A percentile compares a stretch with the other conserved stretches of the same genome.
Conservation (phyloP, 2,113 vertebrate genomes). For the Eclectus roratus region DNA sequence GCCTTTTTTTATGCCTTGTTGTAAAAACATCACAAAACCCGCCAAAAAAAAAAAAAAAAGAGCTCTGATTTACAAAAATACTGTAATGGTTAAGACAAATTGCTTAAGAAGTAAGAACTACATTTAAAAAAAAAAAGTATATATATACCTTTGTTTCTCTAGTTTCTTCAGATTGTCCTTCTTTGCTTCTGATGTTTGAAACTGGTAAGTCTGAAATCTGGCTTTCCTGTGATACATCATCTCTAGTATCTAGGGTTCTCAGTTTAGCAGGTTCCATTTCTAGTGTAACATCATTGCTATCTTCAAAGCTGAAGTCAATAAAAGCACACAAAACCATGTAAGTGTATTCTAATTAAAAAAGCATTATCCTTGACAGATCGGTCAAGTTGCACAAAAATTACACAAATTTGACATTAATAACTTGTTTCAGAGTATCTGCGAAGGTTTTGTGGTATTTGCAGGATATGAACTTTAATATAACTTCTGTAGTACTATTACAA, state of each 20-base stretch:
- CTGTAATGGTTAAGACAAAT: background rate
- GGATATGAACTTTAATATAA: background rate
- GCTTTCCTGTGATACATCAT: background rate
- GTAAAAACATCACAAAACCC: background rate
- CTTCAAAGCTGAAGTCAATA: slow-evolving; percentile 45
- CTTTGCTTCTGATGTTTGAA: background rate
- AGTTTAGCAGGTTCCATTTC: background rate
- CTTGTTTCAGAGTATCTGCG: background rate
- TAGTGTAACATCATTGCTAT: background rate
- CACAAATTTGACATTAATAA: background rate
- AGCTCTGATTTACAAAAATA: background rate
- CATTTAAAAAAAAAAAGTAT: background rate
- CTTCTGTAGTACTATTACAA: background rate
- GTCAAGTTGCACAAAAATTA: background rate
- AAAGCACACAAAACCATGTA: background rate
- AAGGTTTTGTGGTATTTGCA: background rate
- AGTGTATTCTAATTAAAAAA: background rate
- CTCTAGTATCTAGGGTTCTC: background rate
- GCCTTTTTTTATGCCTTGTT: no score
- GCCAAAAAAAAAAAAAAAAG: background rate
- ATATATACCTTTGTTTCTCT: slow-evolving; percentile 6
- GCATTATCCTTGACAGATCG: background rate
- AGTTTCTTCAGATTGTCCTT: background rate
- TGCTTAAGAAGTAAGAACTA: background rate
- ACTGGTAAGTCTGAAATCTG: background rate